Percentiles rank a stretch among this genome's conserved stretches.
These are phyloP conservation scores for Hemiprocne comata DNA, from an alignment of 2,113 vertebrate species.

Conservation along the genomic window DNA sequence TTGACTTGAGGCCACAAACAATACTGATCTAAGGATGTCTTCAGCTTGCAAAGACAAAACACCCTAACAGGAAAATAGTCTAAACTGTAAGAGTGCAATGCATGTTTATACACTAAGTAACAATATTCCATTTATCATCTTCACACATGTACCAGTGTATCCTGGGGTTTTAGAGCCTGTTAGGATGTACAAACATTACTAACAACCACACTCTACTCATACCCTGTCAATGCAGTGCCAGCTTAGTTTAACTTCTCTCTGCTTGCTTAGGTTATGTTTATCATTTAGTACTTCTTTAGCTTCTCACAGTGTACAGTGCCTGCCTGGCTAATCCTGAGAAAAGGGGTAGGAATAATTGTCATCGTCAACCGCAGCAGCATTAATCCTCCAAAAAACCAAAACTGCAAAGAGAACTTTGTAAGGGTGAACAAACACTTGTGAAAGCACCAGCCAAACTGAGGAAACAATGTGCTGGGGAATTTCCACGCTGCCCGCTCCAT, in stretches of 20 bases:
- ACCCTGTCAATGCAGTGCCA: fast-evolving
- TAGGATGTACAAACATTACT: background rate
- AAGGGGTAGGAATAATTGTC: background rate
- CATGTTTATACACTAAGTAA: background rate
- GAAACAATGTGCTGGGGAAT: background rate
- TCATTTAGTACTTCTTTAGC: background rate
- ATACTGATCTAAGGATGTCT: background rate
- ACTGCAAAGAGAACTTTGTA: background rate
- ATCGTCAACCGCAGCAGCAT: background rate
- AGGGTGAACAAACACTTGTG: background rate
- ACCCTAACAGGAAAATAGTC: background rate
- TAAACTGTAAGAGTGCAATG: fast-evolving
- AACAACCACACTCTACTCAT: background rate
- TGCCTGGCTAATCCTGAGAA: background rate
- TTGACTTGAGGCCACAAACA: background rate
- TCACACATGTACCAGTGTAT: fast-evolving
- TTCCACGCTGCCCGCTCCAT: background rate
- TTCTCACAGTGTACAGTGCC: background rate
- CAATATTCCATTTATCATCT: fast-evolving
- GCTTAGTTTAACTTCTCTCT: background rate
- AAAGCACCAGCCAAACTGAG: background rate
- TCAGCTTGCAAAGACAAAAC: background rate
- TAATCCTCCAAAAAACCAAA: background rate
- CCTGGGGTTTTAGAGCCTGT: background rate
- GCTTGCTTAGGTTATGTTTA: background rate